Base-by-base conservation (phyloP, 2,888 invertebrate species). In the Tenodera sinensis region DNA sequence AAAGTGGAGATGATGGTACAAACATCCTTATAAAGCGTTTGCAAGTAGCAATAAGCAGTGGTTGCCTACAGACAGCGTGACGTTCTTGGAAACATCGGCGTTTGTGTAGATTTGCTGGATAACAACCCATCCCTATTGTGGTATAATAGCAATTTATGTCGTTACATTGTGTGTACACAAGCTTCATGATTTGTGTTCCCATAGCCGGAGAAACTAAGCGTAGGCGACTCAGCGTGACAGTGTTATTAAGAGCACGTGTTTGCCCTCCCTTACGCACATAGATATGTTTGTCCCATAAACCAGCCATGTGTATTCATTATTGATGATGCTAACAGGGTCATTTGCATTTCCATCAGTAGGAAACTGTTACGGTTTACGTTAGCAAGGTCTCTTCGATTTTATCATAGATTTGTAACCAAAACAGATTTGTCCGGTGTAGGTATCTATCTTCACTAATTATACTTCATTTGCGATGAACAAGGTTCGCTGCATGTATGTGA, bases 271-370 rank as follows among this genome's bases (percentile, higher is more conserved):
- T 47, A 42, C 30, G 25, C 54, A 71, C 54, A 25, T 71, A 71
- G 54, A 71, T 42, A 28, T 88, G 83, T 83, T 47, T 83, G 88
- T 88, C 42, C 83, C 83, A 83, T 42, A 83, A 34, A 83, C 83
- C 83, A 83, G 28, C 86, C 86, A 28, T 86, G 83, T 84, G 88
- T 47, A 83, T 88, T 84, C 84, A 85, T 84, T 90, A 89, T 90
- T 90, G 90, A 88, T 88, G 84, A 87, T 89, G 90, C 87, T 89
- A 88, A 89, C 88, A 89, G 83, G 54, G 82, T 88, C 54, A 90
- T 90, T 90, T 90, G 87, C 90, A 90, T 90, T 87, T 89, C 88
- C 89, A 89, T 89, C 89, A 89, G 83, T 20, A 71, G 54, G 54
- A 71, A 71, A 71, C 20, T 25, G 54, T 25, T 71, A 71, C 54